Conservation (phyloP, 2,888 invertebrate genomes). For the Tricholauxania praeusta region DNA sequence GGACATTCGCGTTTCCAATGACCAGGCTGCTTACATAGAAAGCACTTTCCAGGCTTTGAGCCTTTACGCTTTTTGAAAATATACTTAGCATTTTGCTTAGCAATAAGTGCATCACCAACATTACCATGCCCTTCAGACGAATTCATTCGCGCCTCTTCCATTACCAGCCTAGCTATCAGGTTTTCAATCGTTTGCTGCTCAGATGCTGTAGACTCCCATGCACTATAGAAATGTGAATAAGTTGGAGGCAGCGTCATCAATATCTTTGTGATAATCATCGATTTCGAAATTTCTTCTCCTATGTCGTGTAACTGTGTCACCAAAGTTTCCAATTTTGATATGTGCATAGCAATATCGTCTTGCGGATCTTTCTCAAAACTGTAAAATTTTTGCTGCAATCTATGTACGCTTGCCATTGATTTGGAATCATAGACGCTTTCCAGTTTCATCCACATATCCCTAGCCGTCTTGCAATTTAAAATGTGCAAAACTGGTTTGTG, state of each 20-base stretch:
- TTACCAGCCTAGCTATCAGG: slow-evolving; percentile 36
- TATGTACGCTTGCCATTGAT: slow-evolving; percentile 36
- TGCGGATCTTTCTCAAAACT: slow-evolving; percentile 41
- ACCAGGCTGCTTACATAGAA: slow-evolving; percentile 18
- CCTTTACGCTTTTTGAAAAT: background rate
- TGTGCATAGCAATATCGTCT: slow-evolving; percentile 44
- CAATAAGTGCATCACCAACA: slow-evolving; percentile 1
- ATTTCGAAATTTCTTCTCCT: slow-evolving; percentile 41
- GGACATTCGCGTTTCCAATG: slow-evolving; percentile 27
- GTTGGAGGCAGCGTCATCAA: slow-evolving; percentile 36
- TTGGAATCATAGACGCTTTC: slow-evolving; percentile 40
- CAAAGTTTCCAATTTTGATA: slow-evolving; percentile 41
- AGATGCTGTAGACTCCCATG: slow-evolving; percentile 38
- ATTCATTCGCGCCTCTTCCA: slow-evolving; percentile 38
- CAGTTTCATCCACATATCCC: slow-evolving; percentile 39
- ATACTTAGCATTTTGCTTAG: background rate
- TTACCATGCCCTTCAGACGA: background rate
- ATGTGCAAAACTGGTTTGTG: slow-evolving; percentile 35
- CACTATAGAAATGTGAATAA: slow-evolving; percentile 36
- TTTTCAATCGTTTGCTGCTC: slow-evolving; percentile 36
- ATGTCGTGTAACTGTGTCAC: slow-evolving; percentile 41
- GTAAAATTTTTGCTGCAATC: slow-evolving; percentile 48
- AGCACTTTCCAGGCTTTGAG: slow-evolving; percentile 20
- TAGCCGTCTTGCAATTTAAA: slow-evolving; percentile 38
- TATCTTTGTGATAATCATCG: slow-evolving; percentile 42